phyloP scores from a whole-genome alignment of 2,797 vertebrate genomes.

The Labeo calbasu region DNA sequence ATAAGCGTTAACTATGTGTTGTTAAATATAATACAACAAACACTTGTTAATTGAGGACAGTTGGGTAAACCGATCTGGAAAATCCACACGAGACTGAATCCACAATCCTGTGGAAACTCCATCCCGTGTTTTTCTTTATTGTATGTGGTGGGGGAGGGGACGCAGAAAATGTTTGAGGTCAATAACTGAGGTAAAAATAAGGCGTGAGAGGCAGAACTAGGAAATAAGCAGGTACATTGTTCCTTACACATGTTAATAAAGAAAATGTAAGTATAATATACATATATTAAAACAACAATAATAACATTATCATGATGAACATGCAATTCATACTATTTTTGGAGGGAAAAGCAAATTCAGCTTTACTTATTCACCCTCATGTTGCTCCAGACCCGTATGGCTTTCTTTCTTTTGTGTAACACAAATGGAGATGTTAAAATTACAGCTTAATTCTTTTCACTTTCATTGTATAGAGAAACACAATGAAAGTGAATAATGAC shows the following conservation, averaged over 20 bases:
- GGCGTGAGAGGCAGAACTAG: background rate
- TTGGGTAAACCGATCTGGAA: background rate
- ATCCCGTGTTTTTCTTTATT: constrained; percentile 56
- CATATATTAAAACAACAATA: background rate
- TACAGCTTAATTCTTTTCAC: background rate
- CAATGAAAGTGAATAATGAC: background rate
- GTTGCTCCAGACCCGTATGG: background rate
- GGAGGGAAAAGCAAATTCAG: background rate
- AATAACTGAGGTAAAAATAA: constrained; percentile 28
- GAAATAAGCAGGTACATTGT: background rate
- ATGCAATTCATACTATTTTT: background rate
- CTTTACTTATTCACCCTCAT: background rate
- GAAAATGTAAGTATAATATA: background rate
- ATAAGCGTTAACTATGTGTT: background rate
- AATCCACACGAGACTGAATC: constrained; percentile 13
- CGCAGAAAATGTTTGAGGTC: constrained; percentile 43
- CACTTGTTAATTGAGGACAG: background rate
- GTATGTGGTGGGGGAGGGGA: constrained; percentile 56
- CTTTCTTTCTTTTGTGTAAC: background rate
- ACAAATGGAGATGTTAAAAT: background rate
- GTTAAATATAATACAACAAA: background rate
- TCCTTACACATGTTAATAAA: background rate
- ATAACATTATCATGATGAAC: background rate
- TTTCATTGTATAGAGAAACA: background rate
- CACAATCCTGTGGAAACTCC: constrained; percentile 57